These are phyloP conservation scores for Calidris pugnax DNA, from an alignment of 2,113 vertebrate species.

Conservation along the genomic window DNA sequence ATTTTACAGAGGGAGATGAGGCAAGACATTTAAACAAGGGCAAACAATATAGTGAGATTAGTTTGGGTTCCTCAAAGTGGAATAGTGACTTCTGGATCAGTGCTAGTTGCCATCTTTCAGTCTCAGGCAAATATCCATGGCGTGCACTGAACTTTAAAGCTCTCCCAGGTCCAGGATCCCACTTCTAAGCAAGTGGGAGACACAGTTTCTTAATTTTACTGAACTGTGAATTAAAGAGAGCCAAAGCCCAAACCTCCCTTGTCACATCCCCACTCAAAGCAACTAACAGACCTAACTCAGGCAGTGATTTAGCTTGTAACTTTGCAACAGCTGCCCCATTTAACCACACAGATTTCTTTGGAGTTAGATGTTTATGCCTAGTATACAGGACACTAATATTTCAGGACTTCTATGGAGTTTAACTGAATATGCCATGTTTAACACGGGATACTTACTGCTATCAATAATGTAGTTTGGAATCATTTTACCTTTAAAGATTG, in stretches of 20 bases:
- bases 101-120: background rate
- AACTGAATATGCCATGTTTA: background rate
- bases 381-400: background rate
- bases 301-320: background rate
- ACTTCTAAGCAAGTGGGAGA: background rate
- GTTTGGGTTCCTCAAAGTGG: background rate
- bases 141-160: background rate
- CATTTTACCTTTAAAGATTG: slow-evolving; percentile 91
- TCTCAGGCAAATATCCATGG: background rate
- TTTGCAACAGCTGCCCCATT: background rate
- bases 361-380: background rate
- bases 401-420: background rate
- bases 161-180: background rate
- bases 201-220: background rate
- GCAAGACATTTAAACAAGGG: background rate
- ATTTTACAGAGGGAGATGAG: background rate
- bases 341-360: background rate
- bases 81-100: background rate
- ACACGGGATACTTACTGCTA: slow-evolving; percentile 85
- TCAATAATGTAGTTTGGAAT: slow-evolving; percentile 88
- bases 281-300: background rate
- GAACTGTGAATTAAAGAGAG: background rate
- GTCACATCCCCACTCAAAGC: background rate
- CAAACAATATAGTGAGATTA: background rate
- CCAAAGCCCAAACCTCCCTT: background rate